Conservation (phyloP, 2,888 invertebrate genomes). For the Candidula unifasciata region DNA sequence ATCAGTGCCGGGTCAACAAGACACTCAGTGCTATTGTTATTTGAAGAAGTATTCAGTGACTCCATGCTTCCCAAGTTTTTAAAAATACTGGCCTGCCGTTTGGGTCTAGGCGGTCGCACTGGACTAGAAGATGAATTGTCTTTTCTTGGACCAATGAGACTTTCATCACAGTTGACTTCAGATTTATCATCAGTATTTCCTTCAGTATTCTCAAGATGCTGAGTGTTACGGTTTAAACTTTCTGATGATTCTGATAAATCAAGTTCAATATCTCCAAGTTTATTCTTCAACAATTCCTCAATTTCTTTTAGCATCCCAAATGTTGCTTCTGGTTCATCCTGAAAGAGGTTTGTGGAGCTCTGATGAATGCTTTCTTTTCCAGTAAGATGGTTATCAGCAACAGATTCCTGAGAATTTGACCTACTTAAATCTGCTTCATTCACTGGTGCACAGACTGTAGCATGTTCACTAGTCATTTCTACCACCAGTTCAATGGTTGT, state of each 20-base stretch:
- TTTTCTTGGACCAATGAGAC: background rate
- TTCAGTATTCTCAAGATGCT: constrained; percentile 42
- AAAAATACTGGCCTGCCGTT: constrained; percentile 57
- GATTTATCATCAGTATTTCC: background rate
- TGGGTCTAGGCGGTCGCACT: constrained; percentile 66
- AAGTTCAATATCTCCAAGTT: constrained; percentile 48
- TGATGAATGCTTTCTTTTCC: background rate
- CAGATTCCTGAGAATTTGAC: background rate
- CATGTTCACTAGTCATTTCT: background rate
- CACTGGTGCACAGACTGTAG: background rate
- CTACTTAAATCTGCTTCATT: background rate
- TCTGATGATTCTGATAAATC: constrained; percentile 53
- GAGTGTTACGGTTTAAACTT: constrained; percentile 55
- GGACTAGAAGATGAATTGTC: constrained; percentile 54
- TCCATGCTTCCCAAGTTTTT: constrained; percentile 44
- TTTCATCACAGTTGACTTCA: background rate
- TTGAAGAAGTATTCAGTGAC: constrained; percentile 19
- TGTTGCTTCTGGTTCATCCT: constrained; percentile 53
- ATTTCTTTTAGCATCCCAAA: constrained; percentile 60
- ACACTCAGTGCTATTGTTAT: constrained; percentile 49
- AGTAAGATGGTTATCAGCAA: too few relatives aligned
- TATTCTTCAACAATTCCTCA: constrained; percentile 54
- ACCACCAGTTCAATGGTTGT: background rate
- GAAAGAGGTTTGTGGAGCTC: constrained; percentile 22
- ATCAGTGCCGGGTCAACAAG: constrained; percentile 27